Conservation (phyloP, 2,888 invertebrate species). For the Spisula subtruncata region DNA sequence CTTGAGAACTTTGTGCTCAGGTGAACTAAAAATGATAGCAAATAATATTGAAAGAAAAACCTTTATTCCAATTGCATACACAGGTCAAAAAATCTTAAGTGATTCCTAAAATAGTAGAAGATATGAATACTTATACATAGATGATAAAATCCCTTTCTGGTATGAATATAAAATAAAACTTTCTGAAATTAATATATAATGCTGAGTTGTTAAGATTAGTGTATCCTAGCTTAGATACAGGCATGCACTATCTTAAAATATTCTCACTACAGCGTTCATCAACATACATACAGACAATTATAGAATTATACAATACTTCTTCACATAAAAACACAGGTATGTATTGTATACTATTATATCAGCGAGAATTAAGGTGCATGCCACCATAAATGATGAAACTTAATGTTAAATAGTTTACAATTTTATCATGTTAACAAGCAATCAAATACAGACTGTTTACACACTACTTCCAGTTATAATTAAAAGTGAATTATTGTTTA, state of each 20-base stretch:
- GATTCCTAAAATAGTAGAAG: constrained; percentile 83
- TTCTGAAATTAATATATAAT: constrained; percentile 70
- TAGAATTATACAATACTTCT: background rate
- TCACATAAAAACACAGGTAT: background rate
- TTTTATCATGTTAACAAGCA: background rate
- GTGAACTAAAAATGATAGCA: background rate
- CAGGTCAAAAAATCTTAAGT: constrained; percentile 81
- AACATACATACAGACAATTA: background rate
- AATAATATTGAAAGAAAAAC: constrained; percentile 78
- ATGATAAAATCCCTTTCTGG: constrained; percentile 76
- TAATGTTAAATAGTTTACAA: background rate
- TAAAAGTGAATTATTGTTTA: constrained; percentile 1
- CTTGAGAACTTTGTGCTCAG: background rate
- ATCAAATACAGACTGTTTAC: constrained; percentile 1
- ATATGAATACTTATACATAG: constrained; percentile 85
- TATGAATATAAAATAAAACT: constrained; percentile 73
- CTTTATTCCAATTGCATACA: constrained; percentile 87
- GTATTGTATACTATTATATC: background rate
- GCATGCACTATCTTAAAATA: background rate
- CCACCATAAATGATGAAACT: background rate
- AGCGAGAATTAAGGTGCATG: background rate
- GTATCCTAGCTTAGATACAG: constrained; percentile 58
- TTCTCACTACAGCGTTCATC: background rate
- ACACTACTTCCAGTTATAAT: background rate
- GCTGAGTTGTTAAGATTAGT: constrained; percentile 71